Evolutionary conservation across 2,888 invertebrate genomes (phyloP).

Genomic region (Scaptomyza flava): DNA sequence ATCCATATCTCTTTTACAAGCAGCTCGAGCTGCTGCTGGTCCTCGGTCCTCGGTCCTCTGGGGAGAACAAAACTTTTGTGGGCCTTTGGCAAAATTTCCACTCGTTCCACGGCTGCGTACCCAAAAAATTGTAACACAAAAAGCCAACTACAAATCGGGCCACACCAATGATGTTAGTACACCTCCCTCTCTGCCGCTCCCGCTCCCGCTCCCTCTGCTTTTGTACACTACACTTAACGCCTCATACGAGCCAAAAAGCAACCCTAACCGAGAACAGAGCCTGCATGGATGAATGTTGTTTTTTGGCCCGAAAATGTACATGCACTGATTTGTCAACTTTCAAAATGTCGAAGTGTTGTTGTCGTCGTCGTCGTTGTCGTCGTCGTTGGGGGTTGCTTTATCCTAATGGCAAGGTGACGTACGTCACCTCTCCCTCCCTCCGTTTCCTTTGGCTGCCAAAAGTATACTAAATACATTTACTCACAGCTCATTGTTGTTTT

Average conservation of each 20-base stretch:
- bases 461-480: constrained; percentile 76
- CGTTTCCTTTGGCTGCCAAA: not conserved
- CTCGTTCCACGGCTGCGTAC: constrained; percentile 18
- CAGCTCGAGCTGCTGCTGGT: constrained; percentile 19
- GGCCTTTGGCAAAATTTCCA: constrained; percentile 51
- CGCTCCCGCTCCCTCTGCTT: not conserved
- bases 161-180: constrained; percentile 30
- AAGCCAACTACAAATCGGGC: constrained; percentile 73
- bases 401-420: constrained; percentile 65
- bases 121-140: constrained; percentile 64
- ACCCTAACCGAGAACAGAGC: constrained; percentile 43
- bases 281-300: not conserved
- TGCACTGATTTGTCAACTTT: constrained; percentile 81
- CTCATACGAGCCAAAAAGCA: constrained; percentile 40
- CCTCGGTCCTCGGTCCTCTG: constrained; percentile 75
- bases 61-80: constrained; percentile 68
- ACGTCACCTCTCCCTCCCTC: not conserved
- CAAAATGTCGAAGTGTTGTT: constrained; percentile 79
- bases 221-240: constrained; percentile 6
- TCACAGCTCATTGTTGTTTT: constrained; percentile 55
- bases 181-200: constrained; percentile 3
- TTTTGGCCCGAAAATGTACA: constrained; percentile 46
- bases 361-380: constrained; percentile 45
- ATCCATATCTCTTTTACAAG: constrained; percentile 17
- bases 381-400: constrained; percentile 58